Evolutionary conservation across 2,888 invertebrate species (phyloP).

Genomic region (Rhagophthalmus giganteus): DNA sequence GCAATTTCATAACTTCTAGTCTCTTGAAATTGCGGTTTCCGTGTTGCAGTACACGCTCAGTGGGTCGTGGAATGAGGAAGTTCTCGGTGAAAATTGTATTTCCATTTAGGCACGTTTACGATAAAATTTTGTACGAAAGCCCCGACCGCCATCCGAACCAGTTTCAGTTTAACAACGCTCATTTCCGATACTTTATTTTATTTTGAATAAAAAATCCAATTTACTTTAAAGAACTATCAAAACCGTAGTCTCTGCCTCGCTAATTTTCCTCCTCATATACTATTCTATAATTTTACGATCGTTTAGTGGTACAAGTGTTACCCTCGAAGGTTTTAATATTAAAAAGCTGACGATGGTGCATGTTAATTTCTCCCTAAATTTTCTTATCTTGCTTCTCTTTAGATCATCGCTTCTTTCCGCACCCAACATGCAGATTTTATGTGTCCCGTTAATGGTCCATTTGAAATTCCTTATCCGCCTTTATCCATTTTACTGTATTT

Average conservation of each 20-base stretch:
- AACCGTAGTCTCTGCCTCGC: conserved; percentile 2
- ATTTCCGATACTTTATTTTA: too few relatives aligned
- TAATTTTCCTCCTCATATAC: background rate
- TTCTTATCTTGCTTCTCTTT: conserved; percentile 15
- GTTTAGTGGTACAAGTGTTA: background rate
- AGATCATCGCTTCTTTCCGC: conserved; percentile 11
- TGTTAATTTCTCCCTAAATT: conserved; percentile 19
- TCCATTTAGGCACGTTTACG: conserved; percentile 11
- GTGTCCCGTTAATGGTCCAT: conserved; percentile 16
- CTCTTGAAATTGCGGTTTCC: background rate
- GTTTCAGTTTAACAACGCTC: too few relatives aligned
- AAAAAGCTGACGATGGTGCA: conserved; percentile 12
- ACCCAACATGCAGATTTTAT: conserved; percentile 17
- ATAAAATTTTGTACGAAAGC: too few relatives aligned
- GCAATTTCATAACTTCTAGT: conserved; percentile 1
- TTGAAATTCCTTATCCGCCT: conserved; percentile 11
- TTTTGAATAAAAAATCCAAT: too few relatives aligned
- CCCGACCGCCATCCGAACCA: too few relatives aligned
- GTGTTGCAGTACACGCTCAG: too few relatives aligned
- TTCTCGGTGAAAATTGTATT: conserved; percentile 7
- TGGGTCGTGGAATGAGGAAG: too few relatives aligned
- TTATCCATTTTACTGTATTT: conserved; percentile 16
- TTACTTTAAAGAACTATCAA: too few relatives aligned
- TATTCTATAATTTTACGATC: conserved; percentile 1
- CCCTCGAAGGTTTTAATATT: conserved; percentile 2